Evolutionary conservation across 1,140 invertebrate genomes (phyloP).

Genomic region (Procambarus virginalis): DNA sequence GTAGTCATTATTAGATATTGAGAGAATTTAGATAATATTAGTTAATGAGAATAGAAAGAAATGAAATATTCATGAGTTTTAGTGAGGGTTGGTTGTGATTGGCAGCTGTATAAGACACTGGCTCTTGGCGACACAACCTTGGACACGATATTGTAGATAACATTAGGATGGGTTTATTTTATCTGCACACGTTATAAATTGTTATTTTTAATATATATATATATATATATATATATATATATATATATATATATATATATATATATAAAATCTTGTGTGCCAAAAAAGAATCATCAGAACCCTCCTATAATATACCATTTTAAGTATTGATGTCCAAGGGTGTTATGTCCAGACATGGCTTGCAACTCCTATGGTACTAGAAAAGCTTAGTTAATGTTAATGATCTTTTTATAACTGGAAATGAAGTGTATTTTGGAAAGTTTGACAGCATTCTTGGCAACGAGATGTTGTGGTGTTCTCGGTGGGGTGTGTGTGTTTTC

Average conservation of each 20-base stretch:
- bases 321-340: neutral
- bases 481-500: constrained; percentile 17
- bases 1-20: neutral
- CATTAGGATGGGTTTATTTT: neutral
- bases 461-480: constrained; percentile 23
- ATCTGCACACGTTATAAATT: constrained; percentile 13
- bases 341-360: constrained; percentile 7
- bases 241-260: too few relatives aligned
- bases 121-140: neutral
- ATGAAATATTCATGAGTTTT: neutral
- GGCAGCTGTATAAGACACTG: neutral
- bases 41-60: neutral
- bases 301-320: neutral
- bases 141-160: neutral
- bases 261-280: constrained; percentile 18
- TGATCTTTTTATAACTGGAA: neutral
- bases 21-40: neutral
- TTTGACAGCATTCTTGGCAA: neutral
- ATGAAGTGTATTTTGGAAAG: constrained; percentile 9
- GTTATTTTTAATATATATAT: constrained; percentile 9
- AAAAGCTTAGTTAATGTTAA: constrained; percentile 9
- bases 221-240: too few relatives aligned
- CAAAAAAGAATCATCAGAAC: constrained; percentile 12
- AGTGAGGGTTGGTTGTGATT: constrained; percentile 14
- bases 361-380: constrained; percentile 1